Percentiles rank a stretch among this genome's conserved stretches.
Conservation (phyloP, 2,113 vertebrate species). For the Meles meles region DNA sequence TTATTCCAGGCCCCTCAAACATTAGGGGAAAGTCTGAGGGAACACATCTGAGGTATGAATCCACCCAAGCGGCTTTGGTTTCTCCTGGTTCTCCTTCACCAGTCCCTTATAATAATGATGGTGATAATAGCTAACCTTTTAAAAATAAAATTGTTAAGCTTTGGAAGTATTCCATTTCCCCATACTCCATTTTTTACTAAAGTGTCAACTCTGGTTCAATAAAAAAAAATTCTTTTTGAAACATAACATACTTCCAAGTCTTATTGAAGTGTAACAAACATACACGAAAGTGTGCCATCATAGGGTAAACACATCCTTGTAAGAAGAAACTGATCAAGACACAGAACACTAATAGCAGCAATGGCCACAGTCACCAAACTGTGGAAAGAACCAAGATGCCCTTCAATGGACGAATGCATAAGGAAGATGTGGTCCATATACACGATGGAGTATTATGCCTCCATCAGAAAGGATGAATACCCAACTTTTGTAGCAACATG, state of each 20-base stretch:
- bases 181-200: too few relatives aligned
- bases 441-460: too few relatives aligned
- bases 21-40: neutral
- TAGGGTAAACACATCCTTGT: neutral
- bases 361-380: too few relatives aligned
- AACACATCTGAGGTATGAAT: neutral
- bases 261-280: neutral
- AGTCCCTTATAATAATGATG: neutral
- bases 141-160: neutral
- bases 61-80: neutral
- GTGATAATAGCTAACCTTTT: neutral
- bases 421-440: too few relatives aligned
- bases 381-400: too few relatives aligned
- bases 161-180: too few relatives aligned
- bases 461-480: too few relatives aligned
- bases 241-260: neutral
- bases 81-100: neutral
- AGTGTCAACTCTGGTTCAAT: neutral
- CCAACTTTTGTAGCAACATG: too few relatives aligned
- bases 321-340: neutral
- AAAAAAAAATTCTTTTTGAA: neutral
- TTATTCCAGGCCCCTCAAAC: neutral
- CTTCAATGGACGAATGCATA: too few relatives aligned
- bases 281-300: neutral
- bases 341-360: too few relatives aligned